A percentile compares a stretch with the other conserved stretches of the same genome.
Conservation (phyloP, 1,140 invertebrate species). For the Drosophila ananassae region DNA sequence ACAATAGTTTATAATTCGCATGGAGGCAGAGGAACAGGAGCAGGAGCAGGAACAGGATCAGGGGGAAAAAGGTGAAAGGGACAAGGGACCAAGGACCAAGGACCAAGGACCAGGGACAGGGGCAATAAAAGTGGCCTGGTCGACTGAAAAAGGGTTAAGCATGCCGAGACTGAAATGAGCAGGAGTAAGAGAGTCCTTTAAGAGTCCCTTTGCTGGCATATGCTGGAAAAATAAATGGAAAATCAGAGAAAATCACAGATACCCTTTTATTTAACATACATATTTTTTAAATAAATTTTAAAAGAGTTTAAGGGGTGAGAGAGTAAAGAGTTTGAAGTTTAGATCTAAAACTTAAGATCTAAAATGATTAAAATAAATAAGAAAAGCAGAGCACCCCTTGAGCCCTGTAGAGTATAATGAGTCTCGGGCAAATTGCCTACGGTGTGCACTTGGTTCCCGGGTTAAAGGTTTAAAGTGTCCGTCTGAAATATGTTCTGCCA, state of each 20-base stretch:
- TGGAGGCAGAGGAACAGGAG: conserved; percentile 27
- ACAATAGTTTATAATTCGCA: conserved; percentile 79
- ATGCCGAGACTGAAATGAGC: conserved; percentile 51
- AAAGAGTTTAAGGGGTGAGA: too few relatives aligned
- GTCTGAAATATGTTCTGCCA: conserved; percentile 33
- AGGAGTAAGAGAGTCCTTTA: not conserved
- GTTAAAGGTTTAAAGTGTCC: conserved; percentile 60
- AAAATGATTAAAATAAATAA: too few relatives aligned
- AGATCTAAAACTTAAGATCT: too few relatives aligned
- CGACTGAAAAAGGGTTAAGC: conserved; percentile 55
- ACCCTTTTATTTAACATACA: too few relatives aligned
- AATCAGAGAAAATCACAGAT: not conserved
- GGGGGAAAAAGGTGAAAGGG: too few relatives aligned
- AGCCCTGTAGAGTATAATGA: not conserved
- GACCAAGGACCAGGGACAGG: conserved; percentile 1
- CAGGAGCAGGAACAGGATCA: conserved; percentile 2
- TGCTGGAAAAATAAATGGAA: not conserved
- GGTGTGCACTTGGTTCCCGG: conserved; percentile 27
- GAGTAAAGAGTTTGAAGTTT: too few relatives aligned
- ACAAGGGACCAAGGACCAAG: not conserved
- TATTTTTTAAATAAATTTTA: too few relatives aligned
- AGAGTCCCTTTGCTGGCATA: not conserved
- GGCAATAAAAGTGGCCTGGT: conserved; percentile 63
- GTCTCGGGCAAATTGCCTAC: conserved; percentile 2
- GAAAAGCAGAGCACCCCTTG: too few relatives aligned